phyloP scores from a whole-genome alignment of 1,140 invertebrate species.

The Heterodera carotae region DNA sequence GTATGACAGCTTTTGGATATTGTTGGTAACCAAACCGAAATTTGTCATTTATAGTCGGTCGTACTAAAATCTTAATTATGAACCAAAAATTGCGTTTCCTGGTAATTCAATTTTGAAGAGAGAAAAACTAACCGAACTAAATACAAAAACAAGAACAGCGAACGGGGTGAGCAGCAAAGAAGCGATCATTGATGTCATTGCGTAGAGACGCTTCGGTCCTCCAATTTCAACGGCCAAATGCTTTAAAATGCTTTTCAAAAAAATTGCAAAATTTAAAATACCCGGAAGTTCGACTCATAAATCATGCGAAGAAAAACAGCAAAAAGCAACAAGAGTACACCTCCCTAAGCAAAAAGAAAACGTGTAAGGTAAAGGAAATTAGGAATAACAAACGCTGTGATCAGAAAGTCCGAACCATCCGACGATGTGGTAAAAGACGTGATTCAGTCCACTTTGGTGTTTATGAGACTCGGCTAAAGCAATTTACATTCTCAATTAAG shows the following conservation, averaged over 20 bases:
- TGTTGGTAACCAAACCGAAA: too few relatives aligned
- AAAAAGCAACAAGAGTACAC: conserved; percentile 67
- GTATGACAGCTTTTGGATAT: too few relatives aligned
- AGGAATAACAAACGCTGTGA: conserved; percentile 58
- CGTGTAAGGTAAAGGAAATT: not conserved
- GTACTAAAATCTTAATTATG: too few relatives aligned
- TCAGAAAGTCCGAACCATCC: conserved; percentile 68
- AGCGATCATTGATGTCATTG: conserved; percentile 67
- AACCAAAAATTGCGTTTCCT: too few relatives aligned
- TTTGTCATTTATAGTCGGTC: too few relatives aligned
- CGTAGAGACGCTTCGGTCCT: conserved; percentile 68
- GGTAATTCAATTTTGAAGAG: too few relatives aligned
- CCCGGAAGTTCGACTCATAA: conserved; percentile 61
- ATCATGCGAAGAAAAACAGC: conserved; percentile 67
- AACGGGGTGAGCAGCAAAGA: conserved; percentile 67
- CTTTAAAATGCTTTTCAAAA: conserved; percentile 54
- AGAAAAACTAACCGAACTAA: conserved; percentile 41
- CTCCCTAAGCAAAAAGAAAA: conserved; percentile 61
- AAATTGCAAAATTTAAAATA: conserved; percentile 43
- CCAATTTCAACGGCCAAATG: conserved; percentile 69
- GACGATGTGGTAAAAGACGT: conserved; percentile 68
- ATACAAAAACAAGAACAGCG: conserved; percentile 62
- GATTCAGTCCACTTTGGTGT: conserved; percentile 67
- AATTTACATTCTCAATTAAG: too few relatives aligned
- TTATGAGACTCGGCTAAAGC: conserved; percentile 56